Evolutionary conservation across 2,113 vertebrate genomes (phyloP), one percentile per base, ranked within the genome.

Genomic region (Atlantisia rogersi): DNA sequence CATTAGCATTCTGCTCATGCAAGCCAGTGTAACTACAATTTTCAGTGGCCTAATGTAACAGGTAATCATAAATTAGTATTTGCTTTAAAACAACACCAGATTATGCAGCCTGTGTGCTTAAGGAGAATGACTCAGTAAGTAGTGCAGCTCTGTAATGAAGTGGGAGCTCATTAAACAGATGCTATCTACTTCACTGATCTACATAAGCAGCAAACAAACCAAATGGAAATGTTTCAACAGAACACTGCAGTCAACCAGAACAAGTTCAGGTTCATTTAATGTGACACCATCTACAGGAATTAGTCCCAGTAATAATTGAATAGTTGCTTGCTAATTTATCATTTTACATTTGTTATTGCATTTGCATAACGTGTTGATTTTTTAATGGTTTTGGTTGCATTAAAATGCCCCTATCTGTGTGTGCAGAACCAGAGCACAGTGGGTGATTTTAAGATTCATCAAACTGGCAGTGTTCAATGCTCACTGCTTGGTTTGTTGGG

Each of bases 61-160:
- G 97, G 98, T 98, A 98, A 98, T 98, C 98, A 98, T 98, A 98
- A 98, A 98, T 98, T 98, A 98, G 97, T 98, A 97, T 98, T 98
- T 98, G 98, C 98, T 98, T 98, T 98, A 97, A 97, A 98, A 97
- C 97, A 98, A 96, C 96, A 96, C 93, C 67, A 90, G 95, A 95
- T 97, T 94, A 97, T 11, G 17, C 92, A 96, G 97, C 71, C 97
- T 96, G 96, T 93, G 94, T 96, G 86, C 96, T 96, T 97, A 97
- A 98, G 96, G 94, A 97, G 97, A 97, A 96, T 85, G 95, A 96
- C 89, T 97, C 92, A 86, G 92, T 97, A 93, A 95, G 96, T 82
- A 95, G 96, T 48, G 78, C 42, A 65, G 84, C 64, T 94, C 95
- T 68, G 78, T 97, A 97, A 98, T 98, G 98, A 98, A 98, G 98